Evolutionary conservation across 2,888 invertebrate species (phyloP).

Genomic region (Epiblema foenella): DNA sequence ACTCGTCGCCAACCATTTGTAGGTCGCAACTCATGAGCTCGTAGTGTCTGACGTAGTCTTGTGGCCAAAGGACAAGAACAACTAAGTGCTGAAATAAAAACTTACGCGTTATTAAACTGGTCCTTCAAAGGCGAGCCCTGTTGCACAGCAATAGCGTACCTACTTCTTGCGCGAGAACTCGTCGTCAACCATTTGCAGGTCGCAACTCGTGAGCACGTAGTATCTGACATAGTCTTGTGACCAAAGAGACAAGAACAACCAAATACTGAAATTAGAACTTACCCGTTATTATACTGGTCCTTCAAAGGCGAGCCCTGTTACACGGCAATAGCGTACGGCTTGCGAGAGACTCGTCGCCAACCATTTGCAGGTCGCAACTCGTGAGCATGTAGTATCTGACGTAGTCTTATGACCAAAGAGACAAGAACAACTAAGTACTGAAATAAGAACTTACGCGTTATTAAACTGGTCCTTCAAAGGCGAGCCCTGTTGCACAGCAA

Average conservation of each 20-base stretch:
- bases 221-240: constrained; percentile 85
- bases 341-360: constrained; percentile 98
- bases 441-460: too few species aligned
- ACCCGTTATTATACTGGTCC: constrained; percentile 98
- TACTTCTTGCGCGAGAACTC: constrained; percentile 99
- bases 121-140: constrained; percentile 97
- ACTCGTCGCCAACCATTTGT: constrained; percentile 62
- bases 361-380: constrained; percentile 94
- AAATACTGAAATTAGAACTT: constrained; percentile 78
- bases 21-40: constrained; percentile 38
- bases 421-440: too few species aligned
- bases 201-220: constrained; percentile 91
- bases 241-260: constrained; percentile 68
- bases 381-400: constrained; percentile 91
- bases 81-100: constrained; percentile 79
- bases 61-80: background rate
- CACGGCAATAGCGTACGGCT: constrained; percentile 98
- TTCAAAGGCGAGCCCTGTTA: constrained; percentile 97
- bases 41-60: too few species aligned
- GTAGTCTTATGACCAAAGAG: too few species aligned
- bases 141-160: constrained; percentile 98
- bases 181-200: constrained; percentile 96
- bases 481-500: constrained; percentile 96
- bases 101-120: constrained; percentile 97
- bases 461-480: too few species aligned